These are phyloP conservation scores for Istiophorus platypterus DNA, from an alignment of 2,113 vertebrate genomes.

Conservation along the genomic window DNA sequence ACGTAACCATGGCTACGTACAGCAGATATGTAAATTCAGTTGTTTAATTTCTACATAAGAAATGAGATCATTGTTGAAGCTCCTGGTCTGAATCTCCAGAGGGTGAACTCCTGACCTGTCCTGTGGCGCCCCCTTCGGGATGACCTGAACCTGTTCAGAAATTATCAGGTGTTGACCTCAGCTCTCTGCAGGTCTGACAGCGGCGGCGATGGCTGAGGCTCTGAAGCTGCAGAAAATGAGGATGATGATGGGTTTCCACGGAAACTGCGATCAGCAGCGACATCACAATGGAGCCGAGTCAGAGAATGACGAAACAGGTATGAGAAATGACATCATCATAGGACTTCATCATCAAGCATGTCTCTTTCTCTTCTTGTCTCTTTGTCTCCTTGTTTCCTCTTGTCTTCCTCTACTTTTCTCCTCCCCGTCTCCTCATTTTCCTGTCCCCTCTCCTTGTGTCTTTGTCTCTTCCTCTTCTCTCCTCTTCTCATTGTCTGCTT, in stretches of 20 bases:
- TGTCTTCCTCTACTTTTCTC: constrained; percentile 36
- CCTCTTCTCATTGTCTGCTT: constrained; percentile 50
- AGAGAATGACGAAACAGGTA: constrained; percentile 90
- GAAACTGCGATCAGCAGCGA: constrained; percentile 87
- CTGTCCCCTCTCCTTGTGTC: too few relatives aligned
- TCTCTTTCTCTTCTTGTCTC: background rate
- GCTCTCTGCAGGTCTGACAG: constrained; percentile 87
- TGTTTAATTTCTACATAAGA: too few relatives aligned
- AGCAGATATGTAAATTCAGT: too few relatives aligned
- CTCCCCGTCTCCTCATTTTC: constrained; percentile 45
- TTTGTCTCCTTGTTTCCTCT: too few relatives aligned
- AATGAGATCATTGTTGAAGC: too few relatives aligned
- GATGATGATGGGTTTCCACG: constrained; percentile 86
- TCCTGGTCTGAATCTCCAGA: background rate
- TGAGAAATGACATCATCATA: background rate
- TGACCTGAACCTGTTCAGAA: too few relatives aligned
- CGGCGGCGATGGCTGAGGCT: constrained; percentile 91
- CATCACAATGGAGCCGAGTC: constrained; percentile 89
- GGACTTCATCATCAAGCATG: background rate
- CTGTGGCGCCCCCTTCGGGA: background rate
- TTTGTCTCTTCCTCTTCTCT: background rate
- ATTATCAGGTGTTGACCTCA: background rate
- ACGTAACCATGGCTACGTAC: too few relatives aligned
- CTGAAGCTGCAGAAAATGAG: constrained; percentile 96
- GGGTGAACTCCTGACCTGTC: background rate